Percentiles rank a stretch among this genome's conserved stretches.
phyloP scores from a whole-genome alignment of 2,113 vertebrate species.

The Oplegnathus fasciatus region DNA sequence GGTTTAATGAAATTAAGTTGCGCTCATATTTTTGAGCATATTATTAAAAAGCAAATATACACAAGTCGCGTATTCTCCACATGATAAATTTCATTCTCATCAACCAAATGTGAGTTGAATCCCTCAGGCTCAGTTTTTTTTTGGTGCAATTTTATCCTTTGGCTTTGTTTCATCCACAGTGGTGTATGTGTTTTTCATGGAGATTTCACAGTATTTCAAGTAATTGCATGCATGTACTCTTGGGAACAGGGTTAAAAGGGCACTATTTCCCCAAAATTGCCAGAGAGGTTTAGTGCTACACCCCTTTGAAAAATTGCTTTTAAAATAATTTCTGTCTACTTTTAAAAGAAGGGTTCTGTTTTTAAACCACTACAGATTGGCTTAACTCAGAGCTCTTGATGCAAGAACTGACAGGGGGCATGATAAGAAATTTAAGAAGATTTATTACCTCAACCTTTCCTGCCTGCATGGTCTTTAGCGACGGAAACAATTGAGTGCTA shows the following conservation, averaged over 20 bases:
- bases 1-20: neutral
- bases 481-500: neutral
- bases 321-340: constrained; percentile 37
- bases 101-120: constrained; percentile 49
- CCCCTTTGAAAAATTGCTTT: constrained; percentile 38
- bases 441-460: constrained; percentile 9
- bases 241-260: constrained; percentile 54
- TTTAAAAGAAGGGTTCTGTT: constrained; percentile 10
- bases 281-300: constrained; percentile 37
- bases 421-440: constrained; percentile 13
- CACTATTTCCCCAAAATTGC: constrained; percentile 15
- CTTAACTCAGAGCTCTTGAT: neutral
- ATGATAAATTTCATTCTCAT: constrained; percentile 48
- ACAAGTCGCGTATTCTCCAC: constrained; percentile 8
- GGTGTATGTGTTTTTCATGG: constrained; percentile 34
- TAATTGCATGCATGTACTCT: constrained; percentile 54
- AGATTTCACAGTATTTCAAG: constrained; percentile 66
- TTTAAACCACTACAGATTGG: neutral
- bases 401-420: neutral
- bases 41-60: constrained; percentile 21
- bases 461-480: neutral
- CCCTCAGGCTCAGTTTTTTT: constrained; percentile 10
- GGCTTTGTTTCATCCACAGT: constrained; percentile 47
- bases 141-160: constrained; percentile 43
- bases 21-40: neutral